phyloP scores from a whole-genome alignment of 2,797 vertebrate species.

The Huso huso region DNA sequence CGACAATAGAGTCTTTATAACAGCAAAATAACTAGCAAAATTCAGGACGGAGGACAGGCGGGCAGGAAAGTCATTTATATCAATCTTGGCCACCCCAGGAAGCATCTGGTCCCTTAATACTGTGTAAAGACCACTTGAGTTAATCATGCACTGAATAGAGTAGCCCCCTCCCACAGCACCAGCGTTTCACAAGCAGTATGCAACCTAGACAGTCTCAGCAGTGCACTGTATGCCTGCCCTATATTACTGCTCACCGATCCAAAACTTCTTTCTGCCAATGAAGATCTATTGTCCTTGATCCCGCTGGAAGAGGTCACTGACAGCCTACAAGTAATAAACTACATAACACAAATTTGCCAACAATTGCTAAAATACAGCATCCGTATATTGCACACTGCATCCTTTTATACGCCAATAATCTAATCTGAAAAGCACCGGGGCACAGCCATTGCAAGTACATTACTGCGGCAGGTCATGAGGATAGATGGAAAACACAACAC shows the following conservation, averaged over 20 bases:
- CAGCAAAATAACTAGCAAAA: too few species aligned
- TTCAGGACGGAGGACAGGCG: too few species aligned
- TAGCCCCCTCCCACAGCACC: conserved; percentile 2
- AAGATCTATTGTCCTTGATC: conserved; percentile 37
- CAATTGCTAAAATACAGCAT: conserved; percentile 24
- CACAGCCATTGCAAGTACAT: conserved; percentile 5
- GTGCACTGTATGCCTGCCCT: conserved; percentile 27
- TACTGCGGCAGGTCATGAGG: conserved; percentile 5
- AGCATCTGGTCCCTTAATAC: background rate
- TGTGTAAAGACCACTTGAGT: conserved; percentile 23
- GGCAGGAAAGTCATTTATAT: too few species aligned
- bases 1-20: too few species aligned
- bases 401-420: conserved; percentile 18
- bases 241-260: conserved; percentile 37
- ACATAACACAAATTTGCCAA: conserved; percentile 1
- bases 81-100: too few species aligned
- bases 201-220: conserved; percentile 23
- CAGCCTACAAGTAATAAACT: conserved; percentile 23
- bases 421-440: conserved; percentile 19
- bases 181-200: background rate
- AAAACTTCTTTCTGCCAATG: conserved; percentile 34
- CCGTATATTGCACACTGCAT: conserved; percentile 21
- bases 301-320: conserved; percentile 27
- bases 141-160: conserved; percentile 45
- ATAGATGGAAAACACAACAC: conserved; percentile 27